Evolutionary conservation across 2,113 vertebrate genomes (phyloP).

Genomic region (Gasterosteus aculeatus): DNA sequence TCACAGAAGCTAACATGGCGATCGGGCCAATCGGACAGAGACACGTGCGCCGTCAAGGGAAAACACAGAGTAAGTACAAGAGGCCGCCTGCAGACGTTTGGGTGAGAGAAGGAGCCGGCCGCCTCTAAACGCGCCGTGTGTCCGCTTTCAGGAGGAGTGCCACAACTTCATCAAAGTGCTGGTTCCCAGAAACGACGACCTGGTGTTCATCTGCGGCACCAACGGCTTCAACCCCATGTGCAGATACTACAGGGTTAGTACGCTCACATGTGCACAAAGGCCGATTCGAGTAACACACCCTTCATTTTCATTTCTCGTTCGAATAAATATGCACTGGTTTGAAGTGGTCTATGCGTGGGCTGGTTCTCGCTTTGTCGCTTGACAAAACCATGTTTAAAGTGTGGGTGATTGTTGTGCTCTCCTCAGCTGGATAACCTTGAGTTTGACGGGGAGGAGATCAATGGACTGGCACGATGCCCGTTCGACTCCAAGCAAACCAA

Average conservation of each 20-base stretch:
- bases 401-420: constrained; percentile 72
- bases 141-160: constrained; percentile 91
- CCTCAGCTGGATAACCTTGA: constrained; percentile 96
- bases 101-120: neutral
- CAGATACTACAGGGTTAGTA: constrained; percentile 94
- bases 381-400: constrained; percentile 37
- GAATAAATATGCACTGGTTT: neutral
- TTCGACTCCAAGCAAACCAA: constrained; percentile 99
- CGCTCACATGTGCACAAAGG: neutral
- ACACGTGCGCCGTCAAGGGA: constrained; percentile 97
- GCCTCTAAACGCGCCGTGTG: constrained; percentile 7
- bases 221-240: constrained; percentile 99
- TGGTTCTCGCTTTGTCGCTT: constrained; percentile 5
- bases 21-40: constrained; percentile 91
- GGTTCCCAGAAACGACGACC: constrained; percentile 95
- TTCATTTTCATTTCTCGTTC: neutral
- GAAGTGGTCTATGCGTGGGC: neutral
- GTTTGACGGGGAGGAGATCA: constrained; percentile 99
- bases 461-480: constrained; percentile 96
- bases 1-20: constrained; percentile 95
- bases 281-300: neutral
- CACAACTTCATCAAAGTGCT: constrained; percentile 99
- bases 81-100: neutral
- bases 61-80: constrained; percentile 91
- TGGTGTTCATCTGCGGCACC: constrained; percentile 97